These are phyloP conservation scores for Globodera rostochiensis DNA, from an alignment of 1,140 invertebrate species.

Conservation along the genomic window DNA sequence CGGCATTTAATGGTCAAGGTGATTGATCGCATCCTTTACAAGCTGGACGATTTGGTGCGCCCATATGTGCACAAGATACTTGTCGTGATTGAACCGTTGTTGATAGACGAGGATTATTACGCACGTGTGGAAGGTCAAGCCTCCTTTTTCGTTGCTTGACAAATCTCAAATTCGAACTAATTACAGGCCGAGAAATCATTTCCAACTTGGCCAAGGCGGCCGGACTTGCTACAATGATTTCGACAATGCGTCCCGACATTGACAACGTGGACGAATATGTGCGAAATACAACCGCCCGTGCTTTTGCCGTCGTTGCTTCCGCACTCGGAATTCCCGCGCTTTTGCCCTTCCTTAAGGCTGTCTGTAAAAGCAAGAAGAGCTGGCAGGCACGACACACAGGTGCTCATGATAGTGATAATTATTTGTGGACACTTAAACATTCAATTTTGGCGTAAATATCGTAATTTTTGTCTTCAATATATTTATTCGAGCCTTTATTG, in stretches of 20 bases:
- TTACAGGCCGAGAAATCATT: conserved; percentile 89
- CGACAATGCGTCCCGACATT: conserved; percentile 99
- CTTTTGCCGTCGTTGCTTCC: conserved; percentile 98
- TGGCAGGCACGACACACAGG: conserved; percentile 99
- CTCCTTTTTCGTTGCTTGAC: background rate
- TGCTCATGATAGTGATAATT: background rate
- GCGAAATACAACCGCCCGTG: conserved; percentile 95
- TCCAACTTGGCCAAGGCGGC: conserved; percentile 99
- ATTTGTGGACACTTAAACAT: no score
- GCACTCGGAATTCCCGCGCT: conserved; percentile 96
- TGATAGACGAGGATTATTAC: conserved; percentile 99
- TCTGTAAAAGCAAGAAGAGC: conserved; percentile 97
- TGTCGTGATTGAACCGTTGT: conserved; percentile 95
- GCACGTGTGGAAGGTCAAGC: conserved; percentile 83
- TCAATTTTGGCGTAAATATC: conserved; percentile 5
- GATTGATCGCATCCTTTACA: conserved; percentile 96
- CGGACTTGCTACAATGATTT: conserved; percentile 99
- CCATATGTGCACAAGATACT: conserved; percentile 98
- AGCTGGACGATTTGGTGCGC: conserved; percentile 94
- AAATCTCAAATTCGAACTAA: background rate
- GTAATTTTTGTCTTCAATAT: background rate
- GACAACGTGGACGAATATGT: conserved; percentile 99
- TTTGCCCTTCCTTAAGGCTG: conserved; percentile 96
- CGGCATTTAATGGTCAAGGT: conserved; percentile 99
- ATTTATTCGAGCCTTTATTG: conserved; percentile 5